Conservation (phyloP, 2,797 vertebrate species). For the Okamejei kenojei region DNA sequence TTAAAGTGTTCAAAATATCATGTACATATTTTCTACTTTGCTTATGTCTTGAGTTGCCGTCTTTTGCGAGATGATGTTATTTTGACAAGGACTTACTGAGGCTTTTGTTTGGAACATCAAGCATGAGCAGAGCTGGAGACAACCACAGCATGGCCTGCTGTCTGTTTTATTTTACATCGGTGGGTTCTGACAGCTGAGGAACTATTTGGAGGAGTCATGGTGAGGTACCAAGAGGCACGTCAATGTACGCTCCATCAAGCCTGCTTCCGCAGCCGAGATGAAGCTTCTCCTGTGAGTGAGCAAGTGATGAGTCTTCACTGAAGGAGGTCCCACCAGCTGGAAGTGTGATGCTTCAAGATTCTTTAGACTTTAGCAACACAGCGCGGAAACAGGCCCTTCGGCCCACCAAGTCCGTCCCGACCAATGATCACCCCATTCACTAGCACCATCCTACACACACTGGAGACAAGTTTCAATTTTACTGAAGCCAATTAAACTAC, state of each 20-base stretch:
- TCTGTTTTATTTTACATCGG: neutral
- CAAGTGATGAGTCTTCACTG: neutral
- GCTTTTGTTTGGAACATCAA: neutral
- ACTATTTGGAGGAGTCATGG: conserved; percentile 17
- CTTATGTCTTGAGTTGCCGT: neutral
- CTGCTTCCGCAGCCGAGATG: neutral
- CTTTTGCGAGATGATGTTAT: neutral
- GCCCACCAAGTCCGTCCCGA: too few species aligned
- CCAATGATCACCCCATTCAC: too few species aligned
- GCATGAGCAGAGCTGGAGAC: neutral
- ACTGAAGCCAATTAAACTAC: too few species aligned
- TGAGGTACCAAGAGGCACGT: conserved; percentile 1
- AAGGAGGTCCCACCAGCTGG: neutral
- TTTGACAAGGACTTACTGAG: conserved; percentile 3
- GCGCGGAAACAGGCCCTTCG: too few species aligned
- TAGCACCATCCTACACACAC: too few species aligned
- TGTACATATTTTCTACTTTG: neutral
- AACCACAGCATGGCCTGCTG: neutral
- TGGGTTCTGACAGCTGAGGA: neutral
- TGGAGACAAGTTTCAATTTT: too few species aligned
- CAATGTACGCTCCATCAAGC: neutral
- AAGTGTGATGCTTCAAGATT: neutral
- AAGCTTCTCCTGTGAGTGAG: neutral
- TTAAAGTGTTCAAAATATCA: neutral
- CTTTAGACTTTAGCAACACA: too few species aligned